A percentile compares a stretch with the other conserved stretches of the same genome.
These are phyloP conservation scores for Phylloscopus collybita DNA, from an alignment of 2,797 vertebrate genomes.

Conservation along the genomic window DNA sequence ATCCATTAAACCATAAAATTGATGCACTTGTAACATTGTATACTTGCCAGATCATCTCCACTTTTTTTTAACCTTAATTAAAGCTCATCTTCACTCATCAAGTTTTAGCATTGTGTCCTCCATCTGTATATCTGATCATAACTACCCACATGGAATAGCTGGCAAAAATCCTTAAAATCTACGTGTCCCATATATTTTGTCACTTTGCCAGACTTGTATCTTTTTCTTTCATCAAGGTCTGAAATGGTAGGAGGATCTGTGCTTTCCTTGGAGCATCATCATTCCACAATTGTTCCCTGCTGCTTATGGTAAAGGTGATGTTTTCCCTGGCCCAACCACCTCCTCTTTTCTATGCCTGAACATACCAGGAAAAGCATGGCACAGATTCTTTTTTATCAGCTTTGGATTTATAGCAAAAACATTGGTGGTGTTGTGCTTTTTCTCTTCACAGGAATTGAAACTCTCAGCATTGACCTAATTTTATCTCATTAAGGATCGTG, in stretches of 20 bases:
- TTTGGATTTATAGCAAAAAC: neutral
- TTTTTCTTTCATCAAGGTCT: neutral
- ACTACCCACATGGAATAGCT: neutral
- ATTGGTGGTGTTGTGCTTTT: neutral
- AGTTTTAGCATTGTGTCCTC: neutral
- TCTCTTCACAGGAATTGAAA: neutral
- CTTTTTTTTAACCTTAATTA: neutral
- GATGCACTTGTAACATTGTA: neutral
- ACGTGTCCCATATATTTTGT: neutral
- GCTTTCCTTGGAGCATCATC: neutral
- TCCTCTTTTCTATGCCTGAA: neutral
- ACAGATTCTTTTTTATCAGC: neutral
- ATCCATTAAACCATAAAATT: neutral
- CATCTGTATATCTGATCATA: neutral
- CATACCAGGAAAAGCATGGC: neutral
- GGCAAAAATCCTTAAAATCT: neutral
- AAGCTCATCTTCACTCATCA: neutral
- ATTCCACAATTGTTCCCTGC: accelerated
- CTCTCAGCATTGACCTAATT: neutral
- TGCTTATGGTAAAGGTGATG: neutral
- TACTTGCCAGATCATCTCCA: neutral
- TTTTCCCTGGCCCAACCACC: neutral
- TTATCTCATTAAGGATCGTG: neutral
- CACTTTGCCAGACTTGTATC: neutral
- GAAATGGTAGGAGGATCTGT: neutral